Conservation (phyloP, 2,113 vertebrate species). For the Seriola dumerili region DNA sequence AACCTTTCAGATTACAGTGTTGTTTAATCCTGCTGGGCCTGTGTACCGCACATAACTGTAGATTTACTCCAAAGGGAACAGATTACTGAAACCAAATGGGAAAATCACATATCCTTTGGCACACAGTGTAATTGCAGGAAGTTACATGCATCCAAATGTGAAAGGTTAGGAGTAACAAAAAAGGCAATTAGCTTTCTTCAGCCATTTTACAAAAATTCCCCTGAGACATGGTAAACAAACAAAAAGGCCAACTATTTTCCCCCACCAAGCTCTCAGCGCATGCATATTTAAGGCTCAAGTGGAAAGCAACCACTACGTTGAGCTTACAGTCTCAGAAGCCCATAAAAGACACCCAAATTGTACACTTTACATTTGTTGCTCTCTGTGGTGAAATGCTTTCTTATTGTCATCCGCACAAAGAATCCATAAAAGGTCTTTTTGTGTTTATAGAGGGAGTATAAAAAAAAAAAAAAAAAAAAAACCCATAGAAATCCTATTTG, state of each 20-base stretch:
- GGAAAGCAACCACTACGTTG: constrained; percentile 46
- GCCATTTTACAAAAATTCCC: constrained; percentile 72
- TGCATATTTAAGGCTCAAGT: constrained; percentile 72
- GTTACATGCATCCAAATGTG: constrained; percentile 75
- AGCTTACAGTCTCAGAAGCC: constrained; percentile 43
- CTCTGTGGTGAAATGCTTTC: constrained; percentile 46
- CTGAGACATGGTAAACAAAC: constrained; percentile 78
- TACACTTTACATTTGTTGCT: constrained; percentile 59
- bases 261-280: constrained; percentile 48
- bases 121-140: constrained; percentile 65
- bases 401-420: constrained; percentile 47
- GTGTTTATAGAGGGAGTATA: constrained; percentile 42
- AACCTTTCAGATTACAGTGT: constrained; percentile 15
- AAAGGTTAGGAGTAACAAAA: constrained; percentile 78
- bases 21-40: constrained; percentile 25
- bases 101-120: constrained; percentile 71
- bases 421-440: constrained; percentile 52
- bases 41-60: not conserved
- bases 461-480: constrained; percentile 29
- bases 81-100: constrained; percentile 52
- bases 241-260: constrained; percentile 56
- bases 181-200: constrained; percentile 78
- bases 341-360: constrained; percentile 48
- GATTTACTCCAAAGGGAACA: constrained; percentile 49
- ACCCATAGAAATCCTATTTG: constrained; percentile 31